A percentile compares a stretch with the other conserved stretches of the same genome.
These are phyloP conservation scores for Osedax fenrisi DNA, from an alignment of 2,888 invertebrate genomes.

Conservation along the genomic window DNA sequence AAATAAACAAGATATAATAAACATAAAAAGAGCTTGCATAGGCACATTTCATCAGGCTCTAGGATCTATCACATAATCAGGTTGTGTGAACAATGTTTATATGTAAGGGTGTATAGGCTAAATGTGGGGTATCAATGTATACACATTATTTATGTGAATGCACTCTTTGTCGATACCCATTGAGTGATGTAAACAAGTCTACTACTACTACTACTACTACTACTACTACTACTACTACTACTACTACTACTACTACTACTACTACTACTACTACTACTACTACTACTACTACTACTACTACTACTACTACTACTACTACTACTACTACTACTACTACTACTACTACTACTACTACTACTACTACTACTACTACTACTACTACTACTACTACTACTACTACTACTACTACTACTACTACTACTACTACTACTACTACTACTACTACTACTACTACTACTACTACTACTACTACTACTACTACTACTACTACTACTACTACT, in stretches of 20 bases:
- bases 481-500: not conserved
- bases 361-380: not conserved
- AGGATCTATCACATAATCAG: too few relatives aligned
- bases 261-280: constrained; percentile 8
- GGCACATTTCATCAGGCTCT: too few relatives aligned
- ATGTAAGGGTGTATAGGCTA: too few relatives aligned
- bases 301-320: not conserved
- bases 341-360: not conserved
- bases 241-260: constrained; percentile 8
- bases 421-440: not conserved
- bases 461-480: constrained; percentile 2
- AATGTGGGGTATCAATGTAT: too few relatives aligned
- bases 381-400: not conserved
- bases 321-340: not conserved
- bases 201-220: too few relatives aligned
- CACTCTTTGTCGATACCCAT: too few relatives aligned
- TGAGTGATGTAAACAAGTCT: too few relatives aligned
- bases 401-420: not conserved
- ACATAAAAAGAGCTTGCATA: too few relatives aligned
- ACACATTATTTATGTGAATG: too few relatives aligned
- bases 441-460: not conserved
- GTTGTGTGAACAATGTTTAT: too few relatives aligned
- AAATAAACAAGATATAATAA: too few relatives aligned
- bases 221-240: constrained; percentile 10
- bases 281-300: not conserved